These are phyloP conservation scores for Dipodomys merriami DNA, from an alignment of 2,113 vertebrate genomes.

Conservation along the genomic window DNA sequence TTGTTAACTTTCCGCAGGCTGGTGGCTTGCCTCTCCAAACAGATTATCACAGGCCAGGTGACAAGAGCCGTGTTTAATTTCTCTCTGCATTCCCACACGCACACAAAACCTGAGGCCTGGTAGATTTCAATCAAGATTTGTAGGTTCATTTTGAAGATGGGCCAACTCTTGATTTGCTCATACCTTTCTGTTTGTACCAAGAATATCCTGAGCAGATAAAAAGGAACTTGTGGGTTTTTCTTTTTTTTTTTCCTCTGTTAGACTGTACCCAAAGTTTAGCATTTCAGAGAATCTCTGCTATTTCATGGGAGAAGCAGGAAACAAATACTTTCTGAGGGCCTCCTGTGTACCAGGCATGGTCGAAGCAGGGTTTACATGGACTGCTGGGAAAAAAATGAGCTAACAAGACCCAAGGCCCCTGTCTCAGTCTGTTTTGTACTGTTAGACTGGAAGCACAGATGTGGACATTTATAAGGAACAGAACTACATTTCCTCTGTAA, in stretches of 20 bases:
- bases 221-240: not conserved
- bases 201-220: not conserved
- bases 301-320: not conserved
- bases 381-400: not conserved
- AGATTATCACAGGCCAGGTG: not conserved
- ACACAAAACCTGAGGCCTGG: not conserved
- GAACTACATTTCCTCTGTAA: not conserved
- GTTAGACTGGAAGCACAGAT: not conserved
- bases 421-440: not conserved
- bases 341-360: not conserved
- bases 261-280: not conserved
- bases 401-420: not conserved
- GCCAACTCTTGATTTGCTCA: constrained; percentile 20
- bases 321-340: not conserved
- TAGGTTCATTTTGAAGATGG: constrained; percentile 51
- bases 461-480: not conserved
- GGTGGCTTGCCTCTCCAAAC: constrained; percentile 37
- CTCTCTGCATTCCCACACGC: not conserved
- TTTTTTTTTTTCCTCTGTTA: not conserved
- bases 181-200: constrained; percentile 39
- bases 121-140: constrained; percentile 29
- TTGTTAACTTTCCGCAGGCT: constrained; percentile 8
- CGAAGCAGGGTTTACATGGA: not conserved
- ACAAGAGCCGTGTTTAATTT: not conserved
- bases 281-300: constrained; percentile 43